phyloP scores from a whole-genome alignment of 2,888 invertebrate genomes.

The Drosophila maculinotata region DNA sequence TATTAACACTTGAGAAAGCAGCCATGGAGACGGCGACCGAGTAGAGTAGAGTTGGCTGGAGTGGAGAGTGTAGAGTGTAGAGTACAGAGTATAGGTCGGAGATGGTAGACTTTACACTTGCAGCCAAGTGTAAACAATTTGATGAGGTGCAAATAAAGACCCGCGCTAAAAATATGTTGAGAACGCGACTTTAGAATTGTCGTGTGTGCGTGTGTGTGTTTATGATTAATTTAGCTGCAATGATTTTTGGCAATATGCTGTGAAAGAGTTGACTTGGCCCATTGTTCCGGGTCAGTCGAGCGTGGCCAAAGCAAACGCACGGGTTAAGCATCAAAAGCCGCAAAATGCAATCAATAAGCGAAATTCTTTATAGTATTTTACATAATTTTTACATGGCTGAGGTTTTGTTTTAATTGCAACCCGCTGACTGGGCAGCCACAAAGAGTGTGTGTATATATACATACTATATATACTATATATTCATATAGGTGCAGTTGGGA shows the following conservation, averaged over 20 bases:
- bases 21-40: slow-evolving; percentile 37
- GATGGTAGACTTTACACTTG: slow-evolving; percentile 65
- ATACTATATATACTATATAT: too few relatives aligned
- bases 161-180: slow-evolving; percentile 62
- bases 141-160: slow-evolving; percentile 74
- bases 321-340: slow-evolving; percentile 55
- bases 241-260: slow-evolving; percentile 68
- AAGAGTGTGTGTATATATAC: slow-evolving; percentile 23
- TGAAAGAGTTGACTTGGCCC: slow-evolving; percentile 43
- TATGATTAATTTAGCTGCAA: slow-evolving; percentile 61
- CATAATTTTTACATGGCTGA: slow-evolving; percentile 42
- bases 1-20: slow-evolving; percentile 77
- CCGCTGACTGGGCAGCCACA: slow-evolving; percentile 75
- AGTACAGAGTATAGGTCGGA: too few relatives aligned
- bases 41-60: too few relatives aligned
- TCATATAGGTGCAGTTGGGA: too few relatives aligned
- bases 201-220: slow-evolving; percentile 42
- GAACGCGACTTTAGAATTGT: slow-evolving; percentile 1
- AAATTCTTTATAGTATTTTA: slow-evolving; percentile 22
- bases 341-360: slow-evolving; percentile 24
- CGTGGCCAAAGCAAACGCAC: slow-evolving; percentile 61
- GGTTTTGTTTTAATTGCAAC: slow-evolving; percentile 78
- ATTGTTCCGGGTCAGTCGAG: slow-evolving; percentile 73
- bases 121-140: slow-evolving; percentile 78
- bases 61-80: too few relatives aligned